Percentiles rank a stretch among this genome's conserved stretches.
Conservation (phyloP, 2,797 vertebrate species). For the Philypnodon macrostomus region DNA sequence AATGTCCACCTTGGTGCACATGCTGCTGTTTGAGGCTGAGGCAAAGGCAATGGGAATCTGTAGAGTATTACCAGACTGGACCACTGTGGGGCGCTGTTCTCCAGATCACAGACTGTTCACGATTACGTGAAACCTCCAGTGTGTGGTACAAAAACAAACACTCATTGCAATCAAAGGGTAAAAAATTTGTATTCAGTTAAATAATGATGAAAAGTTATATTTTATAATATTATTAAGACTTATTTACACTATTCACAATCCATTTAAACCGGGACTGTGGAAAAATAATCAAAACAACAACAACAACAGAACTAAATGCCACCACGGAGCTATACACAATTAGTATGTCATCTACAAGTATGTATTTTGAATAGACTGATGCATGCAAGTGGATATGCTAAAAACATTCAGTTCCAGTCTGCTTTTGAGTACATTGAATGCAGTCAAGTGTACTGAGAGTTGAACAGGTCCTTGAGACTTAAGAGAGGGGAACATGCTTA, state of each 20-base stretch:
- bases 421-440: conserved; percentile 42
- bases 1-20: conserved; percentile 55
- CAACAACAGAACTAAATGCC: no score
- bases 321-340: no score
- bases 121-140: conserved; percentile 16
- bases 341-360: no score
- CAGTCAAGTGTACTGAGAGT: conserved; percentile 66
- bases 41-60: conserved; percentile 51
- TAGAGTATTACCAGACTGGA: conserved; percentile 19
- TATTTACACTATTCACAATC: no score
- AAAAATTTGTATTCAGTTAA: no score
- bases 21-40: conserved; percentile 40
- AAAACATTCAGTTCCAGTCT: conserved; percentile 1
- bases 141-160: no score
- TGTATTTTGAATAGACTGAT: no score
- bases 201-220: neutral
- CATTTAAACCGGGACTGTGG: no score
- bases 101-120: conserved; percentile 64
- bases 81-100: conserved; percentile 90
- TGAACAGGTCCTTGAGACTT: conserved; percentile 76
- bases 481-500: conserved; percentile 70
- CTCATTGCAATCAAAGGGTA: no score
- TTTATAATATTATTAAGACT: no score
- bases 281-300: no score
- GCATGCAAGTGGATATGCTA: neutral